Evolutionary conservation across 2,888 invertebrate genomes (phyloP).

Genomic region (Chrysolina haemoptera): DNA sequence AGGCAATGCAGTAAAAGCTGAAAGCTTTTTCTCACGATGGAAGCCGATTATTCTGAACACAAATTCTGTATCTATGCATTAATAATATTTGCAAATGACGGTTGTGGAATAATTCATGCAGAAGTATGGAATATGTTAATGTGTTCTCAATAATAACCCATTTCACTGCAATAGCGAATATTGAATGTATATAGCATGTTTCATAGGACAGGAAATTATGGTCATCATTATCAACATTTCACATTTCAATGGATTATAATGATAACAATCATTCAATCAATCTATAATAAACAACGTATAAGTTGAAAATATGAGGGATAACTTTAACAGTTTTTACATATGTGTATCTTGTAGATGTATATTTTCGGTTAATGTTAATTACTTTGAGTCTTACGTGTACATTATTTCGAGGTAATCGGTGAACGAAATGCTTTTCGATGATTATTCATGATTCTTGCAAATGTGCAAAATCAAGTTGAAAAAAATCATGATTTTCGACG

Average conservation of each 20-base stretch:
- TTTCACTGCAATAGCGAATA: background rate
- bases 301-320: no score
- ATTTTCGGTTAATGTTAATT: no score
- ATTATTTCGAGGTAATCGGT: no score
- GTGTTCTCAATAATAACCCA: background rate
- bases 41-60: conserved; percentile 1
- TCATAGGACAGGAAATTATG: background rate
- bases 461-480: no score
- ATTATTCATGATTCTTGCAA: no score
- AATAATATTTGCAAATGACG: background rate
- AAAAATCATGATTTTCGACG: no score
- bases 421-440: no score
- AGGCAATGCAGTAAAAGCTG: conserved; percentile 15
- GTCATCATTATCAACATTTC: background rate
- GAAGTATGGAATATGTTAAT: conserved; percentile 6
- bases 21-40: background rate
- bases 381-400: no score
- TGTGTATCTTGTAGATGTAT: no score
- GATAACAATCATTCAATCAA: background rate
- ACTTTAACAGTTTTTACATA: no score
- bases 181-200: background rate
- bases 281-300: no score
- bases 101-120: background rate
- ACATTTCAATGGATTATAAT: background rate
- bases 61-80: background rate